Evolutionary conservation across 2,797 vertebrate genomes (phyloP), one percentile per base, ranked within the genome.

Genomic region (Cetoscarus ocellatus): DNA sequence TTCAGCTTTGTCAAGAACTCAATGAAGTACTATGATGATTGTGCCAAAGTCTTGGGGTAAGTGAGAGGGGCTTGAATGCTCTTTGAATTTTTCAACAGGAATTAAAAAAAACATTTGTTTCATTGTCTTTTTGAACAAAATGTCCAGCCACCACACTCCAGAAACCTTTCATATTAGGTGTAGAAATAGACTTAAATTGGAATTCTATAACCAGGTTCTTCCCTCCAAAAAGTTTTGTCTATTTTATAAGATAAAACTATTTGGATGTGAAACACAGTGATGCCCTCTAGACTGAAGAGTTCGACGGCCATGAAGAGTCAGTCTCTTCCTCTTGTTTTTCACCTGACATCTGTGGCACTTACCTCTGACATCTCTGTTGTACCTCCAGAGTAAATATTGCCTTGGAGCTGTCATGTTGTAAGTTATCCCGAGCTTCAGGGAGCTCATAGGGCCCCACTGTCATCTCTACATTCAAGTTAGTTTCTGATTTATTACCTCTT

Each of bases 1-100:
- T 99, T 99, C 94, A 99, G 97, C 89, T 99, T 99, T 56, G 98
- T 99, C 84, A 99, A 99, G 93, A 99, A 99, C 91, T 99, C 98
- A 3, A 99, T 99, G 98, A 99, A 99, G 88, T 99, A 99, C 71
- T 99, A 99, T 0, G 98, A 99, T 8, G 98, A 99, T 83, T 99
- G 98, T 92, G 97, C 98, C 93, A 99, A 99, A 95, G 97, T 99
- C 73, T 91, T 99, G 0, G 98, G 98, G 98, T 99, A 94, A 38
- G 93, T 82, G 60, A 63, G 5, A 2, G 17, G 13, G 13, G 6
- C 18, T 17, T 11, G 19, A 18, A 27, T 5, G 19, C 1, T 13
- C n/a, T 35, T 7, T 51, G 10, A 27, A 8, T 14, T 34, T 52
- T 0, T 13, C 13, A 51, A 10, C 17, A 50, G 14, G n/a, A 47